phyloP scores from a whole-genome alignment of 2,797 vertebrate species.

The Amblyopsis hoosieri region DNA sequence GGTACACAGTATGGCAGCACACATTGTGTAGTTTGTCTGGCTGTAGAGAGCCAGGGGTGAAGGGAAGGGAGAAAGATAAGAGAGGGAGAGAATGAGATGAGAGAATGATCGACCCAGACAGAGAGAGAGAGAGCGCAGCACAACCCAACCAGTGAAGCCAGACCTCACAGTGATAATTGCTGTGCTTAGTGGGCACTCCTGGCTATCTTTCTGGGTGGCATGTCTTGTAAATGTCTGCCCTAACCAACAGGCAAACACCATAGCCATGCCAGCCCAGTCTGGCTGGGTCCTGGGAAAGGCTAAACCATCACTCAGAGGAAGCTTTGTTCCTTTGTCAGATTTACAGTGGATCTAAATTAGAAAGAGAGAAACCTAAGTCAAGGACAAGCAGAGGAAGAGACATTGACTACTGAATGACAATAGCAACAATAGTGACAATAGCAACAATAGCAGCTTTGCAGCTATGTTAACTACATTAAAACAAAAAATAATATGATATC shows the following conservation, averaged over 20 bases:
- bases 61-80: background rate
- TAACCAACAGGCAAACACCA: constrained; percentile 22
- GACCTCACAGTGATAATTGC: constrained; percentile 8
- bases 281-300: constrained; percentile 14
- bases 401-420: no score
- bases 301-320: constrained; percentile 25
- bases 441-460: no score
- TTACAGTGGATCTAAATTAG: constrained; percentile 3
- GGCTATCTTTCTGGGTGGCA: constrained; percentile 27
- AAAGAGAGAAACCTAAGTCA: constrained; percentile 20
- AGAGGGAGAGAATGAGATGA: no score
- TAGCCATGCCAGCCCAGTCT: constrained; percentile 21
- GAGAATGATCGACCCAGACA: background rate
- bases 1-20: no score
- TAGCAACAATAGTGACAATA: no score
- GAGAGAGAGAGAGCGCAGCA: background rate
- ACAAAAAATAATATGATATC: no score
- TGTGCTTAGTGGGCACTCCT: constrained; percentile 28
- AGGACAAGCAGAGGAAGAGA: constrained; percentile 10
- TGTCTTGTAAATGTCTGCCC: constrained; percentile 14
- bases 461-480: no score
- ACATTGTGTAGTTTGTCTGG: no score
- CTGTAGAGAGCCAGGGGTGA: background rate
- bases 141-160: background rate
- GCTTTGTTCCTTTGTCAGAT: constrained; percentile 20